Percentiles rank a stretch among this genome's conserved stretches.
phyloP scores from a whole-genome alignment of 1,140 invertebrate genomes.

The Chironomus striatipennis region DNA sequence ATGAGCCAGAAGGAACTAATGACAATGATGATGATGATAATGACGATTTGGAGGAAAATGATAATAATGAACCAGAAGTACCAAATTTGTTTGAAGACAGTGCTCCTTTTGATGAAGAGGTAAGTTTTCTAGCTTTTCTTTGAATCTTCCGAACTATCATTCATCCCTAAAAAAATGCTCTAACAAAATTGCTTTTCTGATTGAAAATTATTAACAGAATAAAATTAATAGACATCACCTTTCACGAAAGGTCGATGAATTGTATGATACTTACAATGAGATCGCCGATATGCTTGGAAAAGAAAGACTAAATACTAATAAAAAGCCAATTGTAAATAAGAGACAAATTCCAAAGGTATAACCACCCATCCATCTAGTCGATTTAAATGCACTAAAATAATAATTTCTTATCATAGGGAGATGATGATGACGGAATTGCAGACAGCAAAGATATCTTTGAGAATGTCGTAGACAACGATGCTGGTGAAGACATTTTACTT shows the following conservation, averaged over 20 bases:
- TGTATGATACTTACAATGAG: constrained; percentile 17
- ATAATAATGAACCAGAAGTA: constrained; percentile 31
- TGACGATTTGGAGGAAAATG: constrained; percentile 34
- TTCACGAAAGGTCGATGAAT: constrained; percentile 10
- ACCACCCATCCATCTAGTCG: neutral
- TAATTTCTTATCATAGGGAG: neutral
- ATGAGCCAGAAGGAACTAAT: constrained; percentile 33
- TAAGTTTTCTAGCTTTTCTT: no score
- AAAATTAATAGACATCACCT: constrained; percentile 24
- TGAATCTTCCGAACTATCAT: no score
- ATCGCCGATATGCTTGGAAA: neutral
- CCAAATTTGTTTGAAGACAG: constrained; percentile 28
- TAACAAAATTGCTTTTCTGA: neutral
- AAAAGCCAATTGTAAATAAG: neutral
- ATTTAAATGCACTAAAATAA: no score
- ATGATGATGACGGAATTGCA: constrained; percentile 29
- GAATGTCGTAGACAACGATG: constrained; percentile 38
- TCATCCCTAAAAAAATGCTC: no score
- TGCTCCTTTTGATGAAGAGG: constrained; percentile 16
- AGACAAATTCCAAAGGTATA: neutral
- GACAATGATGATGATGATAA: constrained; percentile 34
- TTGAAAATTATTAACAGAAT: neutral
- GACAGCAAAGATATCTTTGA: constrained; percentile 28
- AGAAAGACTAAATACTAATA: constrained; percentile 23
- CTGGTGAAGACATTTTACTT: constrained; percentile 33